These are phyloP conservation scores for Diprion similis DNA, from an alignment of 1,140 invertebrate genomes.

Conservation along the genomic window DNA sequence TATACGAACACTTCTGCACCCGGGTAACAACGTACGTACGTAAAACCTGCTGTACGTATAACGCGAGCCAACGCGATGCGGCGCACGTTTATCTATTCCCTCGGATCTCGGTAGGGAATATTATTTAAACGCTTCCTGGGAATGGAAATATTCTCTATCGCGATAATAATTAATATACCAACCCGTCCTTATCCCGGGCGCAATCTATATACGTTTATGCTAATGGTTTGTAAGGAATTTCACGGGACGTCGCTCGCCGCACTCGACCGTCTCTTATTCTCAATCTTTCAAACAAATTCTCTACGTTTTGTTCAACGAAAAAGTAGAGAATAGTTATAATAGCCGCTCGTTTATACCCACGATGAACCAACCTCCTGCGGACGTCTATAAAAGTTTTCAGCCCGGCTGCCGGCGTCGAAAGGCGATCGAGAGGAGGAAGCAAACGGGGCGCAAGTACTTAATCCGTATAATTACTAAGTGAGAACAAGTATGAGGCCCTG, in stretches of 20 bases:
- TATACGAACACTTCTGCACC: neutral
- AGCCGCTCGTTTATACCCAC: no score
- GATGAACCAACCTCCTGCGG: no score
- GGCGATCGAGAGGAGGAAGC: constrained; percentile 16
- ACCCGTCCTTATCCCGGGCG: neutral
- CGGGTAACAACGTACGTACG: no score
- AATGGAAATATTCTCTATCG: neutral
- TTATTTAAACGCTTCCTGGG: constrained; percentile 5
- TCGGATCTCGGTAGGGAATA: neutral
- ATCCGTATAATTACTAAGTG: constrained; percentile 40
- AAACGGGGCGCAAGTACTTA: constrained; percentile 26
- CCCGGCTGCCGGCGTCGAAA: neutral
- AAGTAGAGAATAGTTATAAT: no score
- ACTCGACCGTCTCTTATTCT: no score
- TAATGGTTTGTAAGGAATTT: neutral
- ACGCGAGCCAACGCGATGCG: no score
- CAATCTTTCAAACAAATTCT: no score
- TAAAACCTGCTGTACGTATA: no score
- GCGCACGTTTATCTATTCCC: neutral
- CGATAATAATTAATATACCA: neutral
- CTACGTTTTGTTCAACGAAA: no score
- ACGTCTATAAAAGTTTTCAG: no score
- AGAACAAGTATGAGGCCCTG: constrained; percentile 29
- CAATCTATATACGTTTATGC: neutral
- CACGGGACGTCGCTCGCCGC: neutral